Evolutionary conservation across 2,797 vertebrate species (phyloP).

Genomic region (Epinephelus awoara): DNA sequence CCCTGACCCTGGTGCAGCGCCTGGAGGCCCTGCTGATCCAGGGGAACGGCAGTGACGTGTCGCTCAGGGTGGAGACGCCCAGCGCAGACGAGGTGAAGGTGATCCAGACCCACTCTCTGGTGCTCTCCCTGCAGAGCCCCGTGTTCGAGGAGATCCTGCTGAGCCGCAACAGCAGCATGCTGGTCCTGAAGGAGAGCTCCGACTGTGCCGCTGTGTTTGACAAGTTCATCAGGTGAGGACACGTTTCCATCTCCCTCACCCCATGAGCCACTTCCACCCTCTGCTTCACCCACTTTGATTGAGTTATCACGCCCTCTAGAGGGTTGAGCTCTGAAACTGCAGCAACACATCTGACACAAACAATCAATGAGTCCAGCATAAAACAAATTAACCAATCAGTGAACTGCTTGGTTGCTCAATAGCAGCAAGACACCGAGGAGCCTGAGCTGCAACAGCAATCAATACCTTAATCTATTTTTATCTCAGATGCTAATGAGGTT

Average conservation of each 20-base stretch:
- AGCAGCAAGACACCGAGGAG: neutral
- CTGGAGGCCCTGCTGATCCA: slow-evolving; percentile 90
- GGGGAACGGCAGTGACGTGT: slow-evolving; percentile 91
- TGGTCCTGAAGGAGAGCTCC: slow-evolving; percentile 86
- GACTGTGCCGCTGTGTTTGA: slow-evolving; percentile 91
- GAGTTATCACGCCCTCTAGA: slow-evolving; percentile 33
- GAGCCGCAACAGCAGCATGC: slow-evolving; percentile 82
- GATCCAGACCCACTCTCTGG: slow-evolving; percentile 91
- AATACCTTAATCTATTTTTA: slow-evolving; percentile 28
- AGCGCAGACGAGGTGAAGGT: slow-evolving; percentile 91
- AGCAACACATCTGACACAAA: slow-evolving; percentile 14
- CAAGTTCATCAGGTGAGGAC: slow-evolving; percentile 91
- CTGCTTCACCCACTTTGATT: neutral
- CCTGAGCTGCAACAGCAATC: neutral
- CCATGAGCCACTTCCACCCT: neutral
- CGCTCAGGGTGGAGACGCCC: slow-evolving; percentile 88
- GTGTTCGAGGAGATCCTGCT: slow-evolving; percentile 89
- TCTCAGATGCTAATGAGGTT: slow-evolving; percentile 24
- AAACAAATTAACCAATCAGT: slow-evolving; percentile 10
- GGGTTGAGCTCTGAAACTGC: slow-evolving; percentile 19
- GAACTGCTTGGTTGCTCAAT: slow-evolving; percentile 10
- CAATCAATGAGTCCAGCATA: slow-evolving; percentile 23
- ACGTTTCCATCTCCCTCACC: neutral
- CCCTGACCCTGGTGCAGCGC: slow-evolving; percentile 88
- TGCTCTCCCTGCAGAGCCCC: slow-evolving; percentile 92